Evolutionary conservation across 1,140 invertebrate genomes (phyloP), one percentile per base, ranked within the genome.

Genomic region (Adelges cooleyi): DNA sequence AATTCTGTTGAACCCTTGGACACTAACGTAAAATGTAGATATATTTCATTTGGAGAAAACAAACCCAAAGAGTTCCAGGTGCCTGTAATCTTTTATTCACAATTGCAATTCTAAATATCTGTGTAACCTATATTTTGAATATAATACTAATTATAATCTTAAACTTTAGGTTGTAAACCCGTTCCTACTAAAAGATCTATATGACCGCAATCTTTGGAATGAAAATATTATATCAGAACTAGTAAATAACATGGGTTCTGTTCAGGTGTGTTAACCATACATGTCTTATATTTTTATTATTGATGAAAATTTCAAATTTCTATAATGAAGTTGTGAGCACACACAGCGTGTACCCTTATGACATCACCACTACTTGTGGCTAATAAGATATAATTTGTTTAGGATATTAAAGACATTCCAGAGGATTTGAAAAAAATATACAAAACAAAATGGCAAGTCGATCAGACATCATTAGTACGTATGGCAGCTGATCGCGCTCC

Each of bases 401-500:
- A 98, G 81, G 83, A 86, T 68, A 92, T 99, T 70, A 82, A 85
- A 20, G 77, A 76, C 38, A 95, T 99, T 72, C 95, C 96, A 0
- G 81, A 87, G 68, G 83, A 97, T 67, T 78, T 99, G 15, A 92
- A 95, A 74, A 80, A 82, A 9, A 78, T 99, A 5, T 99, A 99
- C 74, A 96, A 96, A 78, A 99, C 96, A 3, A 94, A 98, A 0
- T 99, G 96, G 97, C 97, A 99, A 78, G 93, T 99, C 62, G 85
- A 91, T 0, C 95, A 99, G 67, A 96, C 93, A 74, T 82, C 81
- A 8, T 84, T 98, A 1, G 84, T 99, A 27, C 84, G 96, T 75
- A 98, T 99, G 96, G 93, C 96, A 23, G 94, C 93, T 3, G 96
- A 99, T 76, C 81, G 96, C 69, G 95, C 92, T 10, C 92, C 95